A percentile compares a stretch with the other conserved stretches of the same genome.
These are phyloP conservation scores for Leucophora obtusa DNA, from an alignment of 2,888 invertebrate genomes.

Conservation along the genomic window DNA sequence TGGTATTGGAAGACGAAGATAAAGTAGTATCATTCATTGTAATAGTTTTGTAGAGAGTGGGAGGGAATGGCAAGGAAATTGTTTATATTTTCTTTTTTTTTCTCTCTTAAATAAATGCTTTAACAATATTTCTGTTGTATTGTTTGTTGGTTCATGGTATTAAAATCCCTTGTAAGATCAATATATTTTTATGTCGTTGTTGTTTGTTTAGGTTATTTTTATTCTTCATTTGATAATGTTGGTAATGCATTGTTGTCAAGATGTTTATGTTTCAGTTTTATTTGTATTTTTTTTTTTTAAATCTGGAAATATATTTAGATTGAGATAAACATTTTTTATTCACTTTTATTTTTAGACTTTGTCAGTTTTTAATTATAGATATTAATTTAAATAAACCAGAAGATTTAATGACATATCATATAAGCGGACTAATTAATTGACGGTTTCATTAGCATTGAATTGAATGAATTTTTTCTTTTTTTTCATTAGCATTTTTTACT, in stretches of 20 bases:
- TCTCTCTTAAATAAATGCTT: constrained; percentile 36
- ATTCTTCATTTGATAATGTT: not conserved
- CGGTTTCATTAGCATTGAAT: too few species aligned
- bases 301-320: constrained; percentile 43
- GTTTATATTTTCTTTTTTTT: constrained; percentile 11
- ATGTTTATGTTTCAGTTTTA: not conserved
- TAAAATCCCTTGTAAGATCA: not conserved
- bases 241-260: constrained; percentile 4
- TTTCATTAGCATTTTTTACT: too few species aligned
- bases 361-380: too few species aligned
- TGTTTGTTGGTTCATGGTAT: constrained; percentile 19
- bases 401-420: too few species aligned
- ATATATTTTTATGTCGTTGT: constrained; percentile 8
- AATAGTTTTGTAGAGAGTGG: not conserved
- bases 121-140: constrained; percentile 48
- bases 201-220: constrained; percentile 17
- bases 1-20: constrained; percentile 22
- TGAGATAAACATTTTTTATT: not conserved
- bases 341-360: not conserved
- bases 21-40: constrained; percentile 63
- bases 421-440: too few species aligned
- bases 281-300: not conserved
- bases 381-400: too few species aligned
- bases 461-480: too few species aligned
- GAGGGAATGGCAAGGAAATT: not conserved